phyloP scores from a whole-genome alignment of 2,113 vertebrate species.

The Podarcis raffonei region DNA sequence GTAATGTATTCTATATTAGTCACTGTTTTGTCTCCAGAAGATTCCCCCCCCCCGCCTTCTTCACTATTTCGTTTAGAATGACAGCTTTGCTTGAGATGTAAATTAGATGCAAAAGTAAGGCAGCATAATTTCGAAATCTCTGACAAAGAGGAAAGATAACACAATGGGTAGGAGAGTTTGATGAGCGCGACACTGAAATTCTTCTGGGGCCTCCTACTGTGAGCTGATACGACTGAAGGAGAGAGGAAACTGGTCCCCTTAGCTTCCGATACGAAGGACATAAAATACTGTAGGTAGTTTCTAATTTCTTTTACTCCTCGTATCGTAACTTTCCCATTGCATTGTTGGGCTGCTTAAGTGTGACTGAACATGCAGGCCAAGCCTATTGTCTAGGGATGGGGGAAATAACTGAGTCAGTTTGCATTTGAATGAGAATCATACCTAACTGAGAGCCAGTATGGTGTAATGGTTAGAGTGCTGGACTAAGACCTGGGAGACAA shows the following conservation, averaged over 20 bases:
- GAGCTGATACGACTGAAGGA: not conserved
- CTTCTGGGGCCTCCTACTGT: slow-evolving; percentile 14
- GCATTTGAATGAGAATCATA: too few species aligned
- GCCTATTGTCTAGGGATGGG: too few species aligned
- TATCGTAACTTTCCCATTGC: not conserved
- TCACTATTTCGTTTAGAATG: slow-evolving; percentile 7
- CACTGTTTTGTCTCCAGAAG: not conserved
- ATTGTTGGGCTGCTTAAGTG: not conserved
- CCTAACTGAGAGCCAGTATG: too few species aligned
- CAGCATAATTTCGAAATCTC: slow-evolving; percentile 53
- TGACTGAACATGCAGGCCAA: too few species aligned
- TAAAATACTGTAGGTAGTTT: too few species aligned
- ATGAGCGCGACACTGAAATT: slow-evolving; percentile 6
- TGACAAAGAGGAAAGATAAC: slow-evolving; percentile 32
- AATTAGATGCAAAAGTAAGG: slow-evolving; percentile 49
- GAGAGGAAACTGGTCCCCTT: not conserved
- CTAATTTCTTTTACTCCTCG: not conserved
- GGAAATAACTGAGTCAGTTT: too few species aligned
- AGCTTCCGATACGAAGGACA: slow-evolving; percentile 13
- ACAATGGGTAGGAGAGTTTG: slow-evolving; percentile 4
- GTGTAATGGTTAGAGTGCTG: too few species aligned
- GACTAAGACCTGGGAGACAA: too few species aligned
- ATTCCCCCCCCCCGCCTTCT: not conserved
- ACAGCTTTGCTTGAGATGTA: slow-evolving; percentile 45
- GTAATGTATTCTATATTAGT: not conserved